Evolutionary conservation across 2,113 vertebrate species (phyloP), one percentile per base, ranked within the genome.

Genomic region (Canis aureus): DNA sequence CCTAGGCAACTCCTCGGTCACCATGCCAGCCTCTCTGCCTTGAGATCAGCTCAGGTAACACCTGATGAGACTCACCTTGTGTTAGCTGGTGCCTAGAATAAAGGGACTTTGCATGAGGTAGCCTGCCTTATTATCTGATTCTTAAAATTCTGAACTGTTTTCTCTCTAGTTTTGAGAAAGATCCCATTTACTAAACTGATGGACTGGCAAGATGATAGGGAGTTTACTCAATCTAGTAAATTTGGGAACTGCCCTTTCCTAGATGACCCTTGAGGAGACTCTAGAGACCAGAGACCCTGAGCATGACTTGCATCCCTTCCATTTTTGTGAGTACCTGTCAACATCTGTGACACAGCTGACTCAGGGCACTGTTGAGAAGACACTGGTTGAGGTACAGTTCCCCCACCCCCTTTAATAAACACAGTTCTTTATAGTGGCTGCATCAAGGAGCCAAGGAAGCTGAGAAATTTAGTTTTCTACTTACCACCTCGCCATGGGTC

Each of bases 301-400:
- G 32, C 4, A 0, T 59, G n/a, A 17, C 59, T 78, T 23, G 32
- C 4, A 19, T 79, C 29, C 15, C 27, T 62, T 51, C 60, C n/a
- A 22, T 89, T n/a, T 55, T 86, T 35, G 29, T 11, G 12, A 57
- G 9, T 67, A 57, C n/a, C 53, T 32, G 35, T 64, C 10, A 8
- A 17, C 16, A 0, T 66, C 29, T 62, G 86, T 2, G 60, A 5
- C 43, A 32, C 32, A 66, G 53, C 49, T 15, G 32, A 71, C 49
- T 62, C 23, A 64, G 86, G 62, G 60, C 59, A 53, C 57, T 15
- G 19, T 27, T 32, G 35, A 29, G 78, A 74, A 79, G 73, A 55
- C 0, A 1, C 5, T 27, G 6, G 13, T 49, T 55, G 32, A 9
- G 29, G 29, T 23, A 0, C 27, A 0, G 8, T 32, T n/a, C 32